These are phyloP conservation scores for Microtus montanus DNA, from an alignment of 2,113 vertebrate genomes.

Conservation along the genomic window DNA sequence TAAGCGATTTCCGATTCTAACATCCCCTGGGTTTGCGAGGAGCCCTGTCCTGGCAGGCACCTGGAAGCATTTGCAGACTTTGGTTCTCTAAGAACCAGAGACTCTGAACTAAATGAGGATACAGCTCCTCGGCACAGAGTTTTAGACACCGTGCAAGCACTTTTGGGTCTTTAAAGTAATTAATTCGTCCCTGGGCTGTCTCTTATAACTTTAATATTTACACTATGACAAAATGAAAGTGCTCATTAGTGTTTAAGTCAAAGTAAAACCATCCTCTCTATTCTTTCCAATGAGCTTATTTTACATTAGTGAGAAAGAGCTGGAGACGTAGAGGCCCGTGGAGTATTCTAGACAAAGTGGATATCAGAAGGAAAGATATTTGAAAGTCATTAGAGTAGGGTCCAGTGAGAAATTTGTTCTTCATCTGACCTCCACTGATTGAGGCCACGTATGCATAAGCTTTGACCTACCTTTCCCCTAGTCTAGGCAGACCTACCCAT, in stretches of 20 bases:
- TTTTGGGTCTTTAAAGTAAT: constrained; percentile 61
- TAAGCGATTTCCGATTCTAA: not conserved
- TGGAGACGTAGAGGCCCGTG: not conserved
- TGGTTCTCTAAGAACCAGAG: not conserved
- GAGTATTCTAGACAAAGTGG: constrained; percentile 55
- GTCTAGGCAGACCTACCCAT: not conserved
- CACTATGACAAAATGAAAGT: constrained; percentile 51
- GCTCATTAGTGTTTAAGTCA: constrained; percentile 60
- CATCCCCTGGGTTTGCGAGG: not conserved
- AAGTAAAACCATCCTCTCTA: constrained; percentile 56
- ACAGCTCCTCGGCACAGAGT: not conserved
- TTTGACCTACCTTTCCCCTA: not conserved
- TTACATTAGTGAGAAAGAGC: constrained; percentile 43
- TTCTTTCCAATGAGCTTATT: constrained; percentile 60
- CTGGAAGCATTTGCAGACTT: not conserved
- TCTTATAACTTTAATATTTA: constrained; percentile 75
- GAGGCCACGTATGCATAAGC: not conserved
- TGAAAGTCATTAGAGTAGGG: not conserved
- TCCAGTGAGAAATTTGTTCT: constrained; percentile 22
- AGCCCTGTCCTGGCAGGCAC: not conserved
- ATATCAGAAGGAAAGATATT: constrained; percentile 47
- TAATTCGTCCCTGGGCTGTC: constrained; percentile 59
- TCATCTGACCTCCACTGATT: not conserved
- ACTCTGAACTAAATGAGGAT: not conserved
- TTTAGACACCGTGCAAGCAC: constrained; percentile 46